A percentile compares a stretch with the other conserved stretches of the same genome.
phyloP scores from a whole-genome alignment of 1,140 invertebrate genomes.

The Apis florea region DNA sequence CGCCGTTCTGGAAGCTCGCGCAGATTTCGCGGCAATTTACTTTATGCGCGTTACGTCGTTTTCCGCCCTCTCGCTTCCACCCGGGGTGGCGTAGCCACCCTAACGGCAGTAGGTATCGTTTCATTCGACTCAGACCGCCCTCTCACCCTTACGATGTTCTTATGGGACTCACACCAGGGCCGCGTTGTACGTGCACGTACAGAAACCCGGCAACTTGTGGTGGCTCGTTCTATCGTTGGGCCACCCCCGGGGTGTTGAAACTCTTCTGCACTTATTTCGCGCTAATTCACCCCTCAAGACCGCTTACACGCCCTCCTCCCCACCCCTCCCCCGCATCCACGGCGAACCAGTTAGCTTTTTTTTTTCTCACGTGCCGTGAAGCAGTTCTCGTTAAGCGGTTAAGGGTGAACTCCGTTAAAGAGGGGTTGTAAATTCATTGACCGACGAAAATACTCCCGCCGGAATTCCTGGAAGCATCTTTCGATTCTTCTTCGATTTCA shows the following conservation, averaged over 20 bases:
- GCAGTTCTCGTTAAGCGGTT: conserved; percentile 76
- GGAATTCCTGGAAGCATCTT: conserved; percentile 64
- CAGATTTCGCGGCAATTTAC: conserved; percentile 78
- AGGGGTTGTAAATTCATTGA: conserved; percentile 80
- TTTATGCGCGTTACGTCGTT: conserved; percentile 76
- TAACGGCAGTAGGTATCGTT: conserved; percentile 56
- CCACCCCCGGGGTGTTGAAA: conserved; percentile 49
- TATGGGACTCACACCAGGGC: conserved; percentile 46
- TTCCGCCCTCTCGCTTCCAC: conserved; percentile 69
- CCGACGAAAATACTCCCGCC: conserved; percentile 75
- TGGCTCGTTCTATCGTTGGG: conserved; percentile 56
- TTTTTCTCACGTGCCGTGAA: conserved; percentile 78
- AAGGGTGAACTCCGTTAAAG: conserved; percentile 72
- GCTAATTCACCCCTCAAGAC: conserved; percentile 79
- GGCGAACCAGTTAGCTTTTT: conserved; percentile 68
- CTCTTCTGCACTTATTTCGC: conserved; percentile 74
- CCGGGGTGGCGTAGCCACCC: conserved; percentile 36
- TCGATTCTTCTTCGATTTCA: conserved; percentile 49
- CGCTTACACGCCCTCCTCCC: conserved; percentile 68
- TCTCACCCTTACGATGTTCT: conserved; percentile 58
- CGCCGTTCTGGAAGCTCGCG: conserved; percentile 50
- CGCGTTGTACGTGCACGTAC: background rate
- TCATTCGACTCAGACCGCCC: conserved; percentile 51
- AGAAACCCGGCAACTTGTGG: background rate
- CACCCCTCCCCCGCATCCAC: conserved; percentile 28